Evolutionary conservation across 2,113 vertebrate genomes (phyloP), one percentile per base, ranked within the genome.

Genomic region (Uria aalge): DNA sequence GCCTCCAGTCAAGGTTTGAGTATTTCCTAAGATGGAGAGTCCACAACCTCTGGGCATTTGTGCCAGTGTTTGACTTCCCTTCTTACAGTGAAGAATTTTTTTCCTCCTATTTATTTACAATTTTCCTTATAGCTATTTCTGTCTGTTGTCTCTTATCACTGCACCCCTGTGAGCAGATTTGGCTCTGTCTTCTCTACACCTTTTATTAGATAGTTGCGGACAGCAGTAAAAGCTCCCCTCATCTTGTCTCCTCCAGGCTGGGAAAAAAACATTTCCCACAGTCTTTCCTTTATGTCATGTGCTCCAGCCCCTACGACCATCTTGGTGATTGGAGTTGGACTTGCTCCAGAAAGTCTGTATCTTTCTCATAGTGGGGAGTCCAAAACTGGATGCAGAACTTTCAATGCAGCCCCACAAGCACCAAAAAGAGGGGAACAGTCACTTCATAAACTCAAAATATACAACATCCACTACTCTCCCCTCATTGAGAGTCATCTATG

Each of bases 261-360:
- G 48, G 45, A 71, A n/a, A n/a, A 71, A 0, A 0, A 2, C 29
- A n/a, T 8, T 67, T 78, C 18, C 38, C 12, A 7, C 5, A 50
- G 21, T 75, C 48, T 68, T 75, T 38, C 18, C 12, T 69, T 95
- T 71, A 52, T 8, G 6, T 38, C 11, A 18, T 16, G n/a, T 63
- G 11, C 26, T 71, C 15, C 57, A 67, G 34, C 8, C 22, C 26
- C 59, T 59, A 38, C 50, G 32, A 76, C n/a, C 12, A 16, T 41
- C 19, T 45, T 56, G 32, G 14, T 48, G 40, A 60, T 0, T 38
- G 50, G 12, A 64, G n/a, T 27, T 80, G 40, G 40, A 32, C 26
- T 76, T 74, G 11, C 20, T 55, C 13, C 27, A 72, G 47, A 40
- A 67, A 36, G 5, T 36, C 14, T 2, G 1, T 34, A 9, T 32